Evolutionary conservation across 2,888 invertebrate species (phyloP), one percentile per base, ranked within the genome.

Genomic region (Machimus rusticus): DNA sequence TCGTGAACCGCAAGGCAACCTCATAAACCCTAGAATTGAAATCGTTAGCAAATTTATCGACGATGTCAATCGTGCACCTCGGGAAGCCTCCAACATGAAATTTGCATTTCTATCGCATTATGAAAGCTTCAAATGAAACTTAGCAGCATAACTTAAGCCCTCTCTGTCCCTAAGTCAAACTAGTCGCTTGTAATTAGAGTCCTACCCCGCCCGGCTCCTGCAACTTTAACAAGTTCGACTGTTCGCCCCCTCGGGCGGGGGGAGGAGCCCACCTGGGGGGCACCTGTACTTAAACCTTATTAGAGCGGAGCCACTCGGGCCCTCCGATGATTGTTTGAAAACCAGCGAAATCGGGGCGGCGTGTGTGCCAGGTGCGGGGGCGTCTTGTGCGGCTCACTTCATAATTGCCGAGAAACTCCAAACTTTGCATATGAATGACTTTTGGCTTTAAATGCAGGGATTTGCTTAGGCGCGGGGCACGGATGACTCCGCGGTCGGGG

Each of bases 51-150:
- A 81, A 81, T 55, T 81, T 46, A 39, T 39, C 37, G 23, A 78
- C 43, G 37, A 66, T 66, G 66, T 66, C 37, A 43, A 43, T 78
- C 39, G 78, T 78, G 43, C 76, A 37, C 34, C 76, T 37, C 76
- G 37, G 19, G 43, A 78, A 78, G 37, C 43, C 23, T 43, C 12
- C 37, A 19, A 78, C 39, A 78, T 78, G 6, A 43, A 78, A 78
- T 78, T 78, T 78, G 43, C 78, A 78, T 78, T 78, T 78, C 78
- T 39, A 78, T 43, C 78, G 19, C 78, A 78, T 78, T 39, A 78
- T 43, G 78, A 39, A 37, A 23, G 39, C 43, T 78, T 37, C n/a
- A 78, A 78, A 78, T n/a, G 78, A 78, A 78, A 78, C 43, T 78
- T 39, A 78, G 43, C 43, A 78, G 43, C 43, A 78, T 78, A 78